Conservation (phyloP, 2,113 vertebrate genomes). For the Cervus canadensis region DNA sequence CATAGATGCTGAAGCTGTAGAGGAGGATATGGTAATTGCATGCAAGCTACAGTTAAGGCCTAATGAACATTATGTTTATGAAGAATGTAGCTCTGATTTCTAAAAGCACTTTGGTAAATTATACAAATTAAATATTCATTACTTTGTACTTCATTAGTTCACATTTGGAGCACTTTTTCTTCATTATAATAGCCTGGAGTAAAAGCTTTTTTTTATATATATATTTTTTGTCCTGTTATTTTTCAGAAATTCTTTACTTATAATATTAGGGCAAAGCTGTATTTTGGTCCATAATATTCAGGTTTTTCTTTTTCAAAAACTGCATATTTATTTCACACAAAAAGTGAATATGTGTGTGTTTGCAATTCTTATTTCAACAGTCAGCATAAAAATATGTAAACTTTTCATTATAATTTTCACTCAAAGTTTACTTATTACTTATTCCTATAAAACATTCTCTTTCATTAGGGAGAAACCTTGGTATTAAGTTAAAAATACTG, state of each 20-base stretch:
- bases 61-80: conserved; percentile 82
- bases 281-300: conserved; percentile 50
- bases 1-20: conserved; percentile 53
- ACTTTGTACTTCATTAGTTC: conserved; percentile 86
- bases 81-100: conserved; percentile 82
- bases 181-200: conserved; percentile 82
- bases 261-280: conserved; percentile 63
- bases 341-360: conserved; percentile 39
- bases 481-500: background rate
- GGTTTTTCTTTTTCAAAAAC: conserved; percentile 34
- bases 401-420: conserved; percentile 45
- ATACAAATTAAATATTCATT: conserved; percentile 90
- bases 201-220: conserved; percentile 69
- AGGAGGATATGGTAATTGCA: conserved; percentile 67
- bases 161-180: conserved; percentile 83
- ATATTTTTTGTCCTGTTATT: conserved; percentile 71
- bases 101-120: conserved; percentile 84
- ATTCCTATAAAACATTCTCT: conserved; percentile 24
- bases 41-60: conserved; percentile 70
- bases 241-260: conserved; percentile 79
- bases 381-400: conserved; percentile 68
- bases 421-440: conserved; percentile 52
- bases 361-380: conserved; percentile 67
- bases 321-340: conserved; percentile 51
- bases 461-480: conserved; percentile 30